Conservation (phyloP, 1,140 invertebrate species). For the Calosoma granatense region DNA sequence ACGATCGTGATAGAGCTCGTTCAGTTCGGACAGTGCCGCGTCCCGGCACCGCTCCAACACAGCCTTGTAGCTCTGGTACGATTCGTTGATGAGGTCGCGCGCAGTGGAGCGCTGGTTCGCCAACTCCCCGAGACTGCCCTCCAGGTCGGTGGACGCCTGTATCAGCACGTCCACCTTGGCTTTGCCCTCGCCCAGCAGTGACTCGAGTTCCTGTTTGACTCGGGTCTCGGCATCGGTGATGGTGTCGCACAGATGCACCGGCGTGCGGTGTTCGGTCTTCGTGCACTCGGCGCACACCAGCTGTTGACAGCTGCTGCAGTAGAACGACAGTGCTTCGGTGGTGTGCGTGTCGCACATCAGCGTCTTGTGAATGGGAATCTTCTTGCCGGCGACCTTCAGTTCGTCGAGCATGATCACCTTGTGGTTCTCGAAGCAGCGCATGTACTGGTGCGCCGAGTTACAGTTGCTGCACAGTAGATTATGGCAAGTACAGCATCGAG, state of each 20-base stretch:
- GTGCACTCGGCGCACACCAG: constrained; percentile 76
- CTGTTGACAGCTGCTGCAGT: constrained; percentile 72
- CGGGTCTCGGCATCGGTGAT: constrained; percentile 62
- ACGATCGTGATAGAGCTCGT: constrained; percentile 68
- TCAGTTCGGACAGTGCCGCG: constrained; percentile 62
- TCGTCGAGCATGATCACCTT: constrained; percentile 80
- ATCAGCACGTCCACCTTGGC: constrained; percentile 63
- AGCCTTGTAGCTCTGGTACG: constrained; percentile 73
- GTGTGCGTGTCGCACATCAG: constrained; percentile 67
- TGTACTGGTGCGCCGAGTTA: constrained; percentile 86
- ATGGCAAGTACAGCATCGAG: constrained; percentile 85
- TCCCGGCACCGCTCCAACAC: constrained; percentile 70
- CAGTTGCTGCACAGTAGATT: constrained; percentile 89
- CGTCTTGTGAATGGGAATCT: constrained; percentile 67
- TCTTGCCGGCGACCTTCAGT: constrained; percentile 64
- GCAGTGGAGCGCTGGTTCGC: constrained; percentile 78
- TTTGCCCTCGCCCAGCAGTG: constrained; percentile 59
- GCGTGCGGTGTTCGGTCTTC: constrained; percentile 64
- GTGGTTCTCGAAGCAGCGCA: constrained; percentile 91
- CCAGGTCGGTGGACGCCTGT: constrained; percentile 58
- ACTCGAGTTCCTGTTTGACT: constrained; percentile 62
- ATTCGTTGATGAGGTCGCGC: constrained; percentile 73
- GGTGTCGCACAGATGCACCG: constrained; percentile 68
- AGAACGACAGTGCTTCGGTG: constrained; percentile 69
- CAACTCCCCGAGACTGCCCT: constrained; percentile 70